Conservation (phyloP, 2,113 vertebrate genomes). For the Epinephelus cyanopodus region DNA sequence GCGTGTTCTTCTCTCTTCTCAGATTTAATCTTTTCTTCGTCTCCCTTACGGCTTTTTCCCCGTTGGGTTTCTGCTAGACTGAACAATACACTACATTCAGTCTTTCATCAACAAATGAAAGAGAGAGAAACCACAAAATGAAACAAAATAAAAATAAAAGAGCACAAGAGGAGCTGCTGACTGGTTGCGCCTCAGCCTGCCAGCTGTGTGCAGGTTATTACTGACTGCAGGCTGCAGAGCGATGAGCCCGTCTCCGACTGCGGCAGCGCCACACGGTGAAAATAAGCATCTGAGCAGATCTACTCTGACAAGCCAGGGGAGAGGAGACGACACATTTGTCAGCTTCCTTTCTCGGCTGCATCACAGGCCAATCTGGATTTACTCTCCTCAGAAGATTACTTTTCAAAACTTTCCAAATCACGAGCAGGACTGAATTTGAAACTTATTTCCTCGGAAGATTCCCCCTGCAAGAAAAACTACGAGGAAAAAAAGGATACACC, state of each 20-base stretch:
- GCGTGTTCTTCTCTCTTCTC: neutral
- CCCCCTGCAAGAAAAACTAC: neutral
- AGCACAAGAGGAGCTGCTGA: constrained; percentile 60
- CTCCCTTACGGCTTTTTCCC: neutral
- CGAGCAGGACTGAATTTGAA: neutral
- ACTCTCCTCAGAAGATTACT: constrained; percentile 9
- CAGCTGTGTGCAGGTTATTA: constrained; percentile 54
- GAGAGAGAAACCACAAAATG: constrained; percentile 29
- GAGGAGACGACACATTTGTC: constrained; percentile 7
- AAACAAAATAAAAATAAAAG: constrained; percentile 39
- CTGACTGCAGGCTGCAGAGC: constrained; percentile 51
- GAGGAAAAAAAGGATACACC: constrained; percentile 95
- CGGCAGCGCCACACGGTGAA: constrained; percentile 1
- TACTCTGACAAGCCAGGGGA: constrained; percentile 34
- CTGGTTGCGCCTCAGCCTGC: constrained; percentile 44
- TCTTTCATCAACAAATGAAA: constrained; percentile 21
- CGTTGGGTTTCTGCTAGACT: neutral
- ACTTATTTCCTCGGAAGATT: neutral
- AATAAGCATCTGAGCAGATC: constrained; percentile 49
- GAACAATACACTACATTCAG: constrained; percentile 42
- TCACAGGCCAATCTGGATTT: constrained; percentile 20
- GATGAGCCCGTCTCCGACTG: constrained; percentile 20
- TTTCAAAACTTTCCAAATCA: constrained; percentile 18
- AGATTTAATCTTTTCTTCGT: constrained; percentile 23
- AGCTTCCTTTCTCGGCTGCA: constrained; percentile 27